Conservation (phyloP, 2,797 vertebrate species). For the Lagocephalus sceleratus region DNA sequence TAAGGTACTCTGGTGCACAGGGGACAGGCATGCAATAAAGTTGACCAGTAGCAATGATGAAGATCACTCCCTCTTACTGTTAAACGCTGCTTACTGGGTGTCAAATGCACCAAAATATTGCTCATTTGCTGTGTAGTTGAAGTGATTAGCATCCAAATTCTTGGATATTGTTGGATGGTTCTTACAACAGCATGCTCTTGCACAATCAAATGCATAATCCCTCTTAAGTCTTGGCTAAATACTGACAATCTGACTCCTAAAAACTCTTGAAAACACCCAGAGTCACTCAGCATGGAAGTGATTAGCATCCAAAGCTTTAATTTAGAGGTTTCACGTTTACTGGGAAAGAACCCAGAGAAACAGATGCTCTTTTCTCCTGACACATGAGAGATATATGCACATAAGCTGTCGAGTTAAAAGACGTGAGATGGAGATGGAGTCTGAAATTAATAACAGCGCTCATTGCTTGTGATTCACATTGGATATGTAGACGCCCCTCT, state of each 20-base stretch:
- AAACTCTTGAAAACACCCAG: constrained; percentile 2
- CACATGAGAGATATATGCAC: neutral
- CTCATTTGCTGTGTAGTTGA: neutral
- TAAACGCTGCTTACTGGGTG: neutral
- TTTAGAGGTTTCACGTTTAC: too few species aligned
- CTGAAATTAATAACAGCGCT: constrained; percentile 30
- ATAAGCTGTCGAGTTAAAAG: constrained; percentile 16
- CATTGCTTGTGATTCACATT: constrained; percentile 53
- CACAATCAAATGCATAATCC: constrained; percentile 10
- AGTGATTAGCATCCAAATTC: too few species aligned
- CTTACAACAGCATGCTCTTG: neutral
- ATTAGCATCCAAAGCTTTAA: too few species aligned
- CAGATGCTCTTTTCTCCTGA: neutral
- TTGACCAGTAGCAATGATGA: neutral
- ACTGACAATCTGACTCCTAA: neutral
- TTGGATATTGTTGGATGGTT: too few species aligned
- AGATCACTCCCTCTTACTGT: neutral
- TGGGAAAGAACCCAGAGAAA: neutral
- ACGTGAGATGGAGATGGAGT: constrained; percentile 25
- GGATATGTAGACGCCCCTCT: constrained; percentile 30
- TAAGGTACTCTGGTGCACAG: neutral
- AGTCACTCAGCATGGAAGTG: neutral
- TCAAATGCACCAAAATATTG: neutral
- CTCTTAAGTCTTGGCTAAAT: neutral
- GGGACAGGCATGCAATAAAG: neutral